Conservation (phyloP, 2,888 invertebrate species). For the Hemicrepidius hirtus region DNA sequence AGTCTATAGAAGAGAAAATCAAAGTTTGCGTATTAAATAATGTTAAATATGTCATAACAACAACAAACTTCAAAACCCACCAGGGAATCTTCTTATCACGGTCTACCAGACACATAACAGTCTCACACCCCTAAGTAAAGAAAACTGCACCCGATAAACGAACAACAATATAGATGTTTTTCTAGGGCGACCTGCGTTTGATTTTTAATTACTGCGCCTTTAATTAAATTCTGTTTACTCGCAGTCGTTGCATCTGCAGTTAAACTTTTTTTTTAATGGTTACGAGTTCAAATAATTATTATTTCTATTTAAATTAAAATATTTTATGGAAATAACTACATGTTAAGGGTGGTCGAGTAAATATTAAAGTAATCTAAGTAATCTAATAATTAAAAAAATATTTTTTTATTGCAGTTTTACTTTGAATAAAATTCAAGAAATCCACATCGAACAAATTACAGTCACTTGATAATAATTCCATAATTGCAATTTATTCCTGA, state of each 20-base stretch:
- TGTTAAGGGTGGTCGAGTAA: too few relatives aligned
- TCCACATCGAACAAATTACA: too few relatives aligned
- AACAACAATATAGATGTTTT: constrained; percentile 36
- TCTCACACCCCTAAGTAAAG: constrained; percentile 43
- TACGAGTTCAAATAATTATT: neutral
- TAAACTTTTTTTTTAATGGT: neutral
- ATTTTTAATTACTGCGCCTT: constrained; percentile 50
- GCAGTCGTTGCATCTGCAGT: constrained; percentile 6
- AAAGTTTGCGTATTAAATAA: constrained; percentile 14
- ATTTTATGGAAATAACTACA: too few relatives aligned
- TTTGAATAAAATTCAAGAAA: too few relatives aligned
- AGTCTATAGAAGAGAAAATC: neutral
- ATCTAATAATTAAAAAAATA: too few relatives aligned
- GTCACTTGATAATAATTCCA: neutral
- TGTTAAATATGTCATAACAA: constrained; percentile 42
- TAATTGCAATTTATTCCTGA: neutral
- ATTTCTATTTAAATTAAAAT: neutral
- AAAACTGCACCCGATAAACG: constrained; percentile 41
- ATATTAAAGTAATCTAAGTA: too few relatives aligned
- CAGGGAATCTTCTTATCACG: constrained; percentile 53
- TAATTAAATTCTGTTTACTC: constrained; percentile 37
- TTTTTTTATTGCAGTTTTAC: too few relatives aligned
- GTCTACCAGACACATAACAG: constrained; percentile 52
- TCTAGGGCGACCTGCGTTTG: constrained; percentile 49
- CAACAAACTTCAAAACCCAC: constrained; percentile 51